Percentiles rank a stretch among this genome's conserved stretches.
Conservation (phyloP, 2,797 vertebrate species). For the Spheniscus humboldti region DNA sequence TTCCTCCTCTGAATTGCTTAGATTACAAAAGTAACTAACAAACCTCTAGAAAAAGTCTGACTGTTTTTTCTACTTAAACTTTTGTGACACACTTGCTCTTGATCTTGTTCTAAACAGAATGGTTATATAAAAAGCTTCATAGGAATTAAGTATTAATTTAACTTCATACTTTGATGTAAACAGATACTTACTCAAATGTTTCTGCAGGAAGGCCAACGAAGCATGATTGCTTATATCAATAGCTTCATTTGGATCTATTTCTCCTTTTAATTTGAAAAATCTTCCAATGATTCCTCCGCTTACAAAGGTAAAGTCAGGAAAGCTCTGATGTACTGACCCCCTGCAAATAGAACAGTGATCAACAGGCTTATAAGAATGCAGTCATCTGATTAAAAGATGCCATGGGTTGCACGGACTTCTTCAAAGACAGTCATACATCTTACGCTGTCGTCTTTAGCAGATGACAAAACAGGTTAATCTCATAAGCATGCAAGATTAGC, state of each 20-base stretch:
- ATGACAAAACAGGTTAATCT: background rate
- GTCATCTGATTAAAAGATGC: background rate
- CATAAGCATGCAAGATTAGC: background rate
- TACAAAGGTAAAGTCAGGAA: slow-evolving; percentile 94
- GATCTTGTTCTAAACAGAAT: background rate
- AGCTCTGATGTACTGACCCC: slow-evolving; percentile 94
- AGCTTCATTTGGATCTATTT: slow-evolving; percentile 86
- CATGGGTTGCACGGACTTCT: background rate
- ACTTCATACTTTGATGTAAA: background rate
- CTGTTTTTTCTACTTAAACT: background rate
- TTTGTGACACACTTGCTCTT: background rate
- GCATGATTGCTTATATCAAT: slow-evolving; percentile 89
- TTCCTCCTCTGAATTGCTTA: background rate
- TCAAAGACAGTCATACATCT: background rate
- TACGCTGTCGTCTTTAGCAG: background rate
- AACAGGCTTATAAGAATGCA: background rate
- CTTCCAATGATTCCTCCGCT: slow-evolving; percentile 83
- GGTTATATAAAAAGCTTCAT: background rate
- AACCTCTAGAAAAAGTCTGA: background rate
- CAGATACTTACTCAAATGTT: slow-evolving; percentile 84
- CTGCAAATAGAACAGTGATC: slow-evolving; percentile 68
- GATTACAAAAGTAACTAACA: background rate
- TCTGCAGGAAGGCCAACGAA: slow-evolving; percentile 91
- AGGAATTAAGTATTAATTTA: background rate
- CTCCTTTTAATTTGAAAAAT: slow-evolving; percentile 85